phyloP scores from a whole-genome alignment of 2,113 vertebrate species.

The Megaceryle torquata region DNA sequence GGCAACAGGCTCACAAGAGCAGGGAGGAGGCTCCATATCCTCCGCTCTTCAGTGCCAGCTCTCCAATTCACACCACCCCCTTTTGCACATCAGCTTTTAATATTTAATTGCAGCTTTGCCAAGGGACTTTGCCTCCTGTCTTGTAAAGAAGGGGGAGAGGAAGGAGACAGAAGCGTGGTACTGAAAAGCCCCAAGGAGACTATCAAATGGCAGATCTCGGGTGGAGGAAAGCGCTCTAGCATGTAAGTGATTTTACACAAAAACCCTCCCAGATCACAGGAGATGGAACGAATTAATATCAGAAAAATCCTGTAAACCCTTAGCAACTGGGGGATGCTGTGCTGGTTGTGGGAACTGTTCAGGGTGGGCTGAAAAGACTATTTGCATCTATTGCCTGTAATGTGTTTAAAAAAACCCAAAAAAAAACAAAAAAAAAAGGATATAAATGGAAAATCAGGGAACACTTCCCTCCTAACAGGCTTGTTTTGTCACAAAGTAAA shows the following conservation, averaged over 20 bases:
- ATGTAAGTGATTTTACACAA: conserved; percentile 63
- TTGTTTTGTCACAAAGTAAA: neutral
- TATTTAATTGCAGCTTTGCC: conserved; percentile 56
- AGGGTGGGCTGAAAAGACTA: conserved; percentile 6
- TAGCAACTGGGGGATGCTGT: neutral
- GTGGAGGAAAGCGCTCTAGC: conserved; percentile 19
- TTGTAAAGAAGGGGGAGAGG: neutral
- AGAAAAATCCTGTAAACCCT: conserved; percentile 5
- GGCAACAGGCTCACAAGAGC: neutral
- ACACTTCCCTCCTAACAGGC: neutral
- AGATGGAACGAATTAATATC: conserved; percentile 34
- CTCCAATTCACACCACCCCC: neutral
- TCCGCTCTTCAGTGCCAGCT: neutral
- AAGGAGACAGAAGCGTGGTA: neutral
- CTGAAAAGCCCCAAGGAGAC: conserved; percentile 28
- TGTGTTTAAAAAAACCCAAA: neutral
- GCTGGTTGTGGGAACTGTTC: conserved; percentile 20
- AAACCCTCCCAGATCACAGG: conserved; percentile 9
- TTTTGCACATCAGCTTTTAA: conserved; percentile 56
- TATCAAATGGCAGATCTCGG: conserved; percentile 23
- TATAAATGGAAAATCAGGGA: neutral
- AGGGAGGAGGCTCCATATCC: neutral
- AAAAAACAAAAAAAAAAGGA: neutral
- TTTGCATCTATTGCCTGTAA: neutral
- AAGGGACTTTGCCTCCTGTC: conserved; percentile 59